These are phyloP conservation scores for Passerina amoena DNA, from an alignment of 2,113 vertebrate species.

Conservation along the genomic window DNA sequence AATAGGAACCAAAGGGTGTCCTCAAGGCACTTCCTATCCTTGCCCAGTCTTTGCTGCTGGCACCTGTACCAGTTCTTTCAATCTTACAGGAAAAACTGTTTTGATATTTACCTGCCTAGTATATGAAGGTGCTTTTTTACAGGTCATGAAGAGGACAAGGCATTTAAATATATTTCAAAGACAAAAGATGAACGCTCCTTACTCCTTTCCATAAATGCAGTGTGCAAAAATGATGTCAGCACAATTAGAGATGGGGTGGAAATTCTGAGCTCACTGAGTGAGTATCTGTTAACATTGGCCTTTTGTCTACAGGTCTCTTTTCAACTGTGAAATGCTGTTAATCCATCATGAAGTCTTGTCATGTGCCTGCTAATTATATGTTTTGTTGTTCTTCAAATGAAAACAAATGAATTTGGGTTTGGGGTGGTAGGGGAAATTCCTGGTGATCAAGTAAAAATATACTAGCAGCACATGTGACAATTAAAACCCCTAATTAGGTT, in stretches of 20 bases:
- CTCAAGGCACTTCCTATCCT: neutral
- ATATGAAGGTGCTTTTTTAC: neutral
- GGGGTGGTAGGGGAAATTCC: neutral
- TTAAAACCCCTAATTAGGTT: neutral
- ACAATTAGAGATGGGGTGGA: conserved; percentile 1
- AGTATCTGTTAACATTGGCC: conserved; percentile 35
- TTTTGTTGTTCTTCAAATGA: neutral
- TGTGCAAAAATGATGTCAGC: neutral
- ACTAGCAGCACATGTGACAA: neutral
- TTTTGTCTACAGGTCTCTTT: conserved; percentile 26
- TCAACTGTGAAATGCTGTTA: conserved; percentile 52
- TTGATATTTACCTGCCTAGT: neutral
- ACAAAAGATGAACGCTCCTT: neutral
- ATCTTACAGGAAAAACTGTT: neutral
- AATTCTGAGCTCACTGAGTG: conserved; percentile 33
- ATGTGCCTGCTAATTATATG: neutral
- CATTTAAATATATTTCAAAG: neutral
- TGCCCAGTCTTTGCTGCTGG: neutral
- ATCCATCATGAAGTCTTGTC: conserved; percentile 53
- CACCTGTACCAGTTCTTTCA: neutral
- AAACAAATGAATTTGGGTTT: neutral
- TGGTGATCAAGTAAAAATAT: neutral
- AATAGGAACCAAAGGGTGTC: neutral
- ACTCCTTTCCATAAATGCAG: neutral
- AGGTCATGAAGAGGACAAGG: neutral